phyloP scores from a whole-genome alignment of 2,797 vertebrate genomes.

The Prionace glauca region DNA sequence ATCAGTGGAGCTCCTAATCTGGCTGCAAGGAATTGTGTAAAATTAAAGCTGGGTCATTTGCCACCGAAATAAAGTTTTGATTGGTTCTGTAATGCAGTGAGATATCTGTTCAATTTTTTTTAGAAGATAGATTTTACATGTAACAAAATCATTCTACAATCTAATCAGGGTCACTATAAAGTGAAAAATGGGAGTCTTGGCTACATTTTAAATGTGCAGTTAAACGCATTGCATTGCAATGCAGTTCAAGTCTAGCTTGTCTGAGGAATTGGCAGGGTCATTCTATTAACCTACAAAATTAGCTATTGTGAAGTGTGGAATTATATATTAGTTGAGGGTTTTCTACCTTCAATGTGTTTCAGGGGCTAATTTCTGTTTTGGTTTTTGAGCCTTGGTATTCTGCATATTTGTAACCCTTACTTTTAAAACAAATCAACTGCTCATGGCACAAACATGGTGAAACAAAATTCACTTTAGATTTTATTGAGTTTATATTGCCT shows the following conservation, averaged over 20 bases:
- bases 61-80: neutral
- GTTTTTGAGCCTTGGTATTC: neutral
- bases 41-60: neutral
- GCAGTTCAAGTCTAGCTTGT: neutral
- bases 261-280: neutral
- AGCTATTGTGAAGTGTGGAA: neutral
- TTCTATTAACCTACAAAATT: neutral
- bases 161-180: neutral
- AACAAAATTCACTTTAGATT: neutral
- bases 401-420: neutral
- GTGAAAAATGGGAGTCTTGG: neutral
- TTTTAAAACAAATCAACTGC: neutral
- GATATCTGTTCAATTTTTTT: neutral
- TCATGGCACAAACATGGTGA: neutral
- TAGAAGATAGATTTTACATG: neutral
- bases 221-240: too few species aligned
- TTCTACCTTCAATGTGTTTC: neutral
- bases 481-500: neutral
- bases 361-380: neutral
- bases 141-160: neutral
- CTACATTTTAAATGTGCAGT: neutral
- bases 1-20: neutral
- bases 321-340: neutral
- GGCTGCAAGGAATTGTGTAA: neutral
- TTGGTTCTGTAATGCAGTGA: neutral